These are phyloP conservation scores for Ctenopoma kingsleyae DNA, from an alignment of 2,797 vertebrate species.

Conservation along the genomic window DNA sequence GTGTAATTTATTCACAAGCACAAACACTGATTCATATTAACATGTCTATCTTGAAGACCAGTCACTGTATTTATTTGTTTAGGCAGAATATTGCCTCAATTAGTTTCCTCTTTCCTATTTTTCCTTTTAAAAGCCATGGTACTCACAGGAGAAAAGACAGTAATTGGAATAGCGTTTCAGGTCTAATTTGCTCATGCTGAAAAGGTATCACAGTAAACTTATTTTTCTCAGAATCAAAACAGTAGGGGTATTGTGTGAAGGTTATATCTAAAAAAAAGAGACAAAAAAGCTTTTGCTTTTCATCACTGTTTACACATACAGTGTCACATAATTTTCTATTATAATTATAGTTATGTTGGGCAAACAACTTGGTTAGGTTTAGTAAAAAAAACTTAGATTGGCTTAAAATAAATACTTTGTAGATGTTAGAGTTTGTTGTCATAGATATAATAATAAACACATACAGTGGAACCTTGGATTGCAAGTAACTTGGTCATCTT, in stretches of 20 bases:
- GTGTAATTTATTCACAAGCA: conserved; percentile 18
- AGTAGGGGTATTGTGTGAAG: neutral
- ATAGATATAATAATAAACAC: too few species aligned
- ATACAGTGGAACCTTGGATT: too few species aligned
- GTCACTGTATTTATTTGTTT: conserved; percentile 23
- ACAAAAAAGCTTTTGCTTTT: neutral
- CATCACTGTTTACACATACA: neutral
- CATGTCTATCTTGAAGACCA: conserved; percentile 16
- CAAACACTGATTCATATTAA: conserved; percentile 24
- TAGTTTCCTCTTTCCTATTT: conserved; percentile 8
- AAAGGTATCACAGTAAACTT: conserved; percentile 15
- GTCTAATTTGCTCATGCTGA: conserved; percentile 33
- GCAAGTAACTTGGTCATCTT: too few species aligned
- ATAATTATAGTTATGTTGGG: neutral
- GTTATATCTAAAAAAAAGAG: neutral
- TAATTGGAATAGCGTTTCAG: conserved; percentile 36
- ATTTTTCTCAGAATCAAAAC: conserved; percentile 18
- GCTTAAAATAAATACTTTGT: too few species aligned
- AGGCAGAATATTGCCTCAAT: conserved; percentile 13
- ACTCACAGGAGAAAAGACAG: conserved; percentile 13
- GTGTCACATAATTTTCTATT: neutral
- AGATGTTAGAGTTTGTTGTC: too few species aligned
- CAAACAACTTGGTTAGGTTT: too few species aligned
- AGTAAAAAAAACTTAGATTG: too few species aligned
- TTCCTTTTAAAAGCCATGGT: conserved; percentile 18